phyloP scores from a whole-genome alignment of 2,113 vertebrate species.

The Andinoacara biseriatus region DNA sequence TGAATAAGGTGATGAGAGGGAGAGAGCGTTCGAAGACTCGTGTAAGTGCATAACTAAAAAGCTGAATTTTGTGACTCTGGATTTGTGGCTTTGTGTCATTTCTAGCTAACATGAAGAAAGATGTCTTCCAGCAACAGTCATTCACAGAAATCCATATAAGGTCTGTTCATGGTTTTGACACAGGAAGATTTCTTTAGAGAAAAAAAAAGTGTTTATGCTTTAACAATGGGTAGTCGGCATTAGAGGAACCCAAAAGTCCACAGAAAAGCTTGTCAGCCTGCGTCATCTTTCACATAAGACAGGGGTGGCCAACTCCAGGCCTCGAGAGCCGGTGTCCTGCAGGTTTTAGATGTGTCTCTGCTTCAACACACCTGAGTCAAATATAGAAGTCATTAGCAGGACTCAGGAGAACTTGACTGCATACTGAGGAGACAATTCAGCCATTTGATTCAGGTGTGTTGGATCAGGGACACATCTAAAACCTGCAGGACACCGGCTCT shows the following conservation, averaged over 20 bases:
- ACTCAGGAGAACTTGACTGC: too few relatives aligned
- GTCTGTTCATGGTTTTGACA: neutral
- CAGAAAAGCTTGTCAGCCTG: neutral
- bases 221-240: neutral
- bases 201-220: neutral
- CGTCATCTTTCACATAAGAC: neutral
- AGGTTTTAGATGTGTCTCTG: too few relatives aligned
- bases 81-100: neutral
- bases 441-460: too few relatives aligned
- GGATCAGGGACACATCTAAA: too few relatives aligned
- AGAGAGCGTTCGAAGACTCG: neutral
- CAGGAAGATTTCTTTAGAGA: neutral
- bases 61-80: constrained; percentile 14
- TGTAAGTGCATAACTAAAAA: constrained; percentile 24
- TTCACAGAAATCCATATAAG: neutral
- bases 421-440: too few relatives aligned
- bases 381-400: too few relatives aligned
- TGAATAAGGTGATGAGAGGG: constrained; percentile 28
- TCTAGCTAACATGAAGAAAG: neutral
- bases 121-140: constrained; percentile 7
- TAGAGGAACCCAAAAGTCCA: neutral
- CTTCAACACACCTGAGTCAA: too few relatives aligned
- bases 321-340: too few relatives aligned
- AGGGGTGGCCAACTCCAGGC: too few relatives aligned
- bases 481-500: too few relatives aligned